Evolutionary conservation across 2,888 invertebrate species (phyloP).

Genomic region (Trachelus iudaicus): DNA sequence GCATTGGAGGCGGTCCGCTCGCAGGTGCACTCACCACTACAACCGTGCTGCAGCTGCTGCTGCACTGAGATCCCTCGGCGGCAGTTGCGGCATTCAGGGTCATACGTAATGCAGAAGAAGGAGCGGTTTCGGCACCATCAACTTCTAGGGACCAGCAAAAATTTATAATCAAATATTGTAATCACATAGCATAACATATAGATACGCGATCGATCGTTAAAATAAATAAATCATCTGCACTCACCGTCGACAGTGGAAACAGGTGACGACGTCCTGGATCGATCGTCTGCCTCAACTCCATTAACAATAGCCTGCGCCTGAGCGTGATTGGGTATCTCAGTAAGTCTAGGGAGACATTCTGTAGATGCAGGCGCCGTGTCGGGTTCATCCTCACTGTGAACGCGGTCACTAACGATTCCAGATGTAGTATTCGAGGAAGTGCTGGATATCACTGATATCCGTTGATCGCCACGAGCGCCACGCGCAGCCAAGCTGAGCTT

Average conservation of each 20-base stretch:
- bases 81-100: conserved; percentile 35
- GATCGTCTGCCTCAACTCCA: conserved; percentile 33
- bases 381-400: conserved; percentile 93
- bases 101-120: conserved; percentile 30
- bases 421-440: conserved; percentile 98
- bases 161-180: conserved; percentile 3
- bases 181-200: background rate
- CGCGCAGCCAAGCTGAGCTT: conserved; percentile 71
- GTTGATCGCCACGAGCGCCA: conserved; percentile 79
- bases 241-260: conserved; percentile 54
- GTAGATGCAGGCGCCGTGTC: conserved; percentile 90
- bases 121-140: conserved; percentile 48
- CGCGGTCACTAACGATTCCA: conserved; percentile 95
- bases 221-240: background rate
- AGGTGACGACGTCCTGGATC: conserved; percentile 51
- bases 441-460: conserved; percentile 90
- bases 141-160: conserved; percentile 42
- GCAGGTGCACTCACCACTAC: conserved; percentile 74
- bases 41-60: conserved; percentile 89
- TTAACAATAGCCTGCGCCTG: conserved; percentile 38
- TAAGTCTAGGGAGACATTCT: conserved; percentile 78
- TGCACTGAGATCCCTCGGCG: conserved; percentile 79
- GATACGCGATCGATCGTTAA: background rate
- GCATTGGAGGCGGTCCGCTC: conserved; percentile 62
- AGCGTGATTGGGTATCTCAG: conserved; percentile 43